Evolutionary conservation across 2,797 vertebrate genomes (phyloP).

Genomic region (Aldrovandia affinis): DNA sequence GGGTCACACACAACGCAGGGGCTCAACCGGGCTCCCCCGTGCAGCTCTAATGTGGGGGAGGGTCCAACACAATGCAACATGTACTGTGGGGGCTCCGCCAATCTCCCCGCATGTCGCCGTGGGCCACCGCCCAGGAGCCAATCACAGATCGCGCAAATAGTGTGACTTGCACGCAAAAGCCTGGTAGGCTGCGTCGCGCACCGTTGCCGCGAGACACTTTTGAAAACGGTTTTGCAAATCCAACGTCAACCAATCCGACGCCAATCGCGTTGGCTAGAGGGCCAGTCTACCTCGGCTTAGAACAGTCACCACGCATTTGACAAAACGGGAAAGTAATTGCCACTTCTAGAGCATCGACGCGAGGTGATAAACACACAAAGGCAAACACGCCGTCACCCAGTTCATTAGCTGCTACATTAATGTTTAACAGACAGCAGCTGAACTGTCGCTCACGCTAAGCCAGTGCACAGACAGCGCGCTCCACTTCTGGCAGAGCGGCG

Average conservation of each 20-base stretch:
- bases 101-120: conserved; percentile 59
- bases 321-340: not conserved
- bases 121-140: conserved; percentile 42
- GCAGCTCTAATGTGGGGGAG: no score
- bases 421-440: conserved; percentile 24
- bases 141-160: no score
- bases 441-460: conserved; percentile 17
- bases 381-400: not conserved
- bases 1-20: no score
- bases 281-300: not conserved
- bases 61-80: conserved; percentile 60
- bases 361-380: conserved; percentile 27
- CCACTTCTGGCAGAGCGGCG: conserved; percentile 2
- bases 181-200: no score
- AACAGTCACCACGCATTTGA: not conserved
- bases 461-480: conserved; percentile 22
- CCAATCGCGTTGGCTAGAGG: no score
- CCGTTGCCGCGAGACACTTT: no score
- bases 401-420: conserved; percentile 9
- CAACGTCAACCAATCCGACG: no score
- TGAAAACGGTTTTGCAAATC: no score
- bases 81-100: conserved; percentile 50
- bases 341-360: not conserved
- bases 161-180: no score
- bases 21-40: no score